Conservation (phyloP, 2,797 vertebrate species). For the Bryconaethiops microstoma region DNA sequence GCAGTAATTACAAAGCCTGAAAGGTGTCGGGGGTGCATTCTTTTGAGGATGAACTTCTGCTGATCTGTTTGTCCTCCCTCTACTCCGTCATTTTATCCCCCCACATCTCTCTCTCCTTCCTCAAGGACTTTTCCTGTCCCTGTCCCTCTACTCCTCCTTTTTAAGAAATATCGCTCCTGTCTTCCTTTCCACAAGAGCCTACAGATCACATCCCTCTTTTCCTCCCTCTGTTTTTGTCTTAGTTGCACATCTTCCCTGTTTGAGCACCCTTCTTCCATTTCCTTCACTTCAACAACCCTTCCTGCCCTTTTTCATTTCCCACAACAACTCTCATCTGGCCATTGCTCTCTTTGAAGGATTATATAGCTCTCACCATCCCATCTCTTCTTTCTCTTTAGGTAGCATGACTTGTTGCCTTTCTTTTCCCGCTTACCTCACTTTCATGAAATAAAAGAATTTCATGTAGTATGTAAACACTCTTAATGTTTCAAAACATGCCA, state of each 20-base stretch:
- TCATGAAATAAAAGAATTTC: background rate
- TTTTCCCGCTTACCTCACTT: background rate
- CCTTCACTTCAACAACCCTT: constrained; percentile 25
- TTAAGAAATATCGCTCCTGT: constrained; percentile 19
- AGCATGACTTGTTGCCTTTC: background rate
- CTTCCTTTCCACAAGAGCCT: constrained; percentile 45
- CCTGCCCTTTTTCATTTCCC: constrained; percentile 9
- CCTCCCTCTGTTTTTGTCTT: constrained; percentile 16
- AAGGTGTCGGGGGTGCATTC: constrained; percentile 67
- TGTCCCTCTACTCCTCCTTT: constrained; percentile 17
- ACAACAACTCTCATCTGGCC: background rate
- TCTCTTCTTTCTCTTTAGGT: constrained; percentile 25
- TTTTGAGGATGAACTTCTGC: constrained; percentile 43
- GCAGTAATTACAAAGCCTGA: constrained; percentile 66
- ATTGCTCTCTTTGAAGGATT: constrained; percentile 1
- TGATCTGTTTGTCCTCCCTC: constrained; percentile 61
- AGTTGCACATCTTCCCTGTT: background rate
- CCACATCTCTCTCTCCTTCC: constrained; percentile 30
- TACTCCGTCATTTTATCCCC: background rate
- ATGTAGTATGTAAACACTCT: background rate
- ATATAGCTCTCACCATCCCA: background rate
- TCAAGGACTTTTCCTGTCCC: constrained; percentile 36
- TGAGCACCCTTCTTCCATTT: constrained; percentile 12
- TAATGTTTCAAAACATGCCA: background rate
- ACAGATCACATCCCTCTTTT: constrained; percentile 6